phyloP scores from a whole-genome alignment of 2,797 vertebrate genomes.

The Takifugu ocellatus region DNA sequence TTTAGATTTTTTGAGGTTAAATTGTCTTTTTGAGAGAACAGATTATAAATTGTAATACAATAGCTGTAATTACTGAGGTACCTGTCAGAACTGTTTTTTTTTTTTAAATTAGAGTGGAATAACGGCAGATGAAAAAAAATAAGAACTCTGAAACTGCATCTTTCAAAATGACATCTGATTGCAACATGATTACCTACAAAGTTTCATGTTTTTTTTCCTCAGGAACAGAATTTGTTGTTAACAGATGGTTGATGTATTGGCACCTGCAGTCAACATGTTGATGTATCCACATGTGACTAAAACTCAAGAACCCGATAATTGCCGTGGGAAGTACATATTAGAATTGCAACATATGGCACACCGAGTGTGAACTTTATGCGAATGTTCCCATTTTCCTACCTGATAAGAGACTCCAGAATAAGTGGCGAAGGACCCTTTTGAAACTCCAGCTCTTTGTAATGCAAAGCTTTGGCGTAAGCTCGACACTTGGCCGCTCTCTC shows the following conservation, averaged over 20 bases:
- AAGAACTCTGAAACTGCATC: neutral
- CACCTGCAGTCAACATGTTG: too few relatives aligned
- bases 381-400: constrained; percentile 74
- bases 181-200: neutral
- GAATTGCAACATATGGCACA: neutral
- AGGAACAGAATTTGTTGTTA: too few relatives aligned
- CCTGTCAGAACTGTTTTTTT: constrained; percentile 16
- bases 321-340: too few relatives aligned
- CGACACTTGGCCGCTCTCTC: constrained; percentile 97
- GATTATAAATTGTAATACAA: neutral
- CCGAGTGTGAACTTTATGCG: neutral
- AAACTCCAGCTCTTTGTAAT: constrained; percentile 99
- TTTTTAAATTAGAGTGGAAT: neutral
- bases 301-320: too few relatives aligned
- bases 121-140: neutral
- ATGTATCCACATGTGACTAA: too few relatives aligned
- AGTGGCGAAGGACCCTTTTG: constrained; percentile 94
- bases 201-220: too few relatives aligned
- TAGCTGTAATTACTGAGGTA: constrained; percentile 18
- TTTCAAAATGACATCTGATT: neutral
- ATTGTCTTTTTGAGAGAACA: constrained; percentile 17
- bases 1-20: constrained; percentile 26
- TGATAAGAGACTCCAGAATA: constrained; percentile 97
- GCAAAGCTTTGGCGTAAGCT: constrained; percentile 95
- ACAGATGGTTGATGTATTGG: too few relatives aligned